Evolutionary conservation across 2,888 invertebrate genomes (phyloP), one percentile per base, ranked within the genome.

Genomic region (Rhopalosiphum nymphaeae): DNA sequence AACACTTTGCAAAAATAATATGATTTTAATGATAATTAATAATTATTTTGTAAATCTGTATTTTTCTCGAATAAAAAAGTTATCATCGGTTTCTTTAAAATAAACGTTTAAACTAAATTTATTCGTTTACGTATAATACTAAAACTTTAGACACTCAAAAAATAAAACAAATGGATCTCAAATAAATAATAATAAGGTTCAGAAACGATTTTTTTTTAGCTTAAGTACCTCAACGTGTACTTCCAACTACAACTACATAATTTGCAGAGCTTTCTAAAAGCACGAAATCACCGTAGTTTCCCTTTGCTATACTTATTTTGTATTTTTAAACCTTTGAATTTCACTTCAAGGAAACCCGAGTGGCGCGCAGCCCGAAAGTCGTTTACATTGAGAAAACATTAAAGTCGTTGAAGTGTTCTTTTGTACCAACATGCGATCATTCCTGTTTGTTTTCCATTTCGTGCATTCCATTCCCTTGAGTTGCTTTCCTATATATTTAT

Each of bases 391-490:
- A 85, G 84, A 91, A 91, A 91, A 91, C 56, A 85, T 91, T 85
- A 56, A 85, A 91, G 84, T 85, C 84, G 91, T 91, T 85, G 91
- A 91, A 91, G 91, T 85, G 91, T 91, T 91, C 91, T 84, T 56
- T 91, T 53, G 84, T 91, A 91, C 78, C 91, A 49, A 90, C 78
- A 84, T 53, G 78, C 91, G 91, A 91, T 91, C 78, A 29, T 91
- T 91, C 78, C 84, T 92, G 86, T 92, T 92, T 92, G 61, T 87
- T 92, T 92, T 92, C 87, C 86, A 92, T 92, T 91, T 91, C 61
- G 61, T 16, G 49, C 92, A 92, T 87, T 92, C 86, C 87, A 61
- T 92, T 87, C 61, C 92, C 86, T 46, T 25, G 86, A 92, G 86
- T 46, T 36, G 87, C 49, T 92, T 92, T 92, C 87, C 36, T 29